Evolutionary conservation across 2,888 invertebrate species (phyloP).

Genomic region (Ichneumoninae sp.): DNA sequence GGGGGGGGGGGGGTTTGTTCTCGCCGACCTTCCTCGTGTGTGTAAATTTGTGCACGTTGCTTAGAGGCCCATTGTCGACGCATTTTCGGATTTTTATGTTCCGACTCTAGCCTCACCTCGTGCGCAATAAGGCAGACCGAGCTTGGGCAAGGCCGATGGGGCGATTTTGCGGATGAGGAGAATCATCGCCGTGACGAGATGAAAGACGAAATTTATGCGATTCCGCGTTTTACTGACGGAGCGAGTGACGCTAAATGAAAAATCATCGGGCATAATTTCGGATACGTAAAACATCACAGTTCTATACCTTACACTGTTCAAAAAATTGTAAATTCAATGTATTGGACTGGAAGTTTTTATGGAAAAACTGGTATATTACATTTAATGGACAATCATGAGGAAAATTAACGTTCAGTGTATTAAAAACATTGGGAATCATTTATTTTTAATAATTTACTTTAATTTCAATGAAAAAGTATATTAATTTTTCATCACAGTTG

Average conservation of each 20-base stretch:
- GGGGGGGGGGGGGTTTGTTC: background rate
- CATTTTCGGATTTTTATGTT: slow-evolving; percentile 71
- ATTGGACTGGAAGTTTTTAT: too few species aligned
- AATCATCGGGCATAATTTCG: too few species aligned
- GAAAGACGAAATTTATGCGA: slow-evolving; percentile 1
- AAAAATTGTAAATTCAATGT: too few species aligned
- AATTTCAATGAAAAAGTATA: too few species aligned
- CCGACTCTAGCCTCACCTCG: slow-evolving; percentile 25
- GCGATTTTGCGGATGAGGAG: slow-evolving; percentile 13
- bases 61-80: slow-evolving; percentile 76
- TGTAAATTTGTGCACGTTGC: slow-evolving; percentile 54
- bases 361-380: too few species aligned
- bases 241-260: slow-evolving; percentile 3
- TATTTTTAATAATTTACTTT: too few species aligned
- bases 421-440: too few species aligned
- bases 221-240: background rate
- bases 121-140: slow-evolving; percentile 13
- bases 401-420: too few species aligned
- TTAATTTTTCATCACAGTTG: too few species aligned
- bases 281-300: too few species aligned
- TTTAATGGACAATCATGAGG: too few species aligned
- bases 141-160: background rate
- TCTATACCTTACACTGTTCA: too few species aligned
- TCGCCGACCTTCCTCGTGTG: background rate
- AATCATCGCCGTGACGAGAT: background rate